A percentile compares a stretch with the other conserved stretches of the same genome.
Conservation (phyloP, 2,797 vertebrate genomes). For the Sebastiscus tertius region DNA sequence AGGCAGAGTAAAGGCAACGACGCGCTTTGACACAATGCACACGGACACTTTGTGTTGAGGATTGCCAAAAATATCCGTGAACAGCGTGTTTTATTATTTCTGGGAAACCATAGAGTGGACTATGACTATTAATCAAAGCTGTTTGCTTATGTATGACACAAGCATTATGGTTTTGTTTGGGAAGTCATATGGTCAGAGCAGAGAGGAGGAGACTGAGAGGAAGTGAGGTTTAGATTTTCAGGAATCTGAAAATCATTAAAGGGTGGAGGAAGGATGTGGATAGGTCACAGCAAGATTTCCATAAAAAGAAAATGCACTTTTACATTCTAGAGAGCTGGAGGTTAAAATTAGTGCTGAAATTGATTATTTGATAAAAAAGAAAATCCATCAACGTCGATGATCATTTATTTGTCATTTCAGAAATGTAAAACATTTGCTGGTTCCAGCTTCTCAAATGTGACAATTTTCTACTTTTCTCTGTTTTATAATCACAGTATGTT, state of each 20-base stretch:
- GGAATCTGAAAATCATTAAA: conserved; percentile 23
- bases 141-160: background rate
- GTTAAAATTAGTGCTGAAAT: background rate
- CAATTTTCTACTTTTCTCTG: background rate
- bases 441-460: background rate
- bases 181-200: background rate
- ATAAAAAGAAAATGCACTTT: background rate
- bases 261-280: conserved; percentile 4
- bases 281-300: conserved; percentile 3
- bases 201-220: conserved; percentile 11
- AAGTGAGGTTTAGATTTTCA: conserved; percentile 10
- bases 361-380: background rate
- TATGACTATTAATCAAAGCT: background rate
- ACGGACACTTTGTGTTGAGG: conserved; percentile 16
- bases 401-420: background rate
- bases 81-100: conserved; percentile 9
- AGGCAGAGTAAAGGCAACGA: conserved; percentile 49
- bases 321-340: background rate
- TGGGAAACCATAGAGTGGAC: background rate
- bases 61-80: conserved; percentile 1
- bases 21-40: conserved; percentile 52
- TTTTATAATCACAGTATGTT: background rate
- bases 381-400: background rate
- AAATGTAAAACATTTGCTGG: background rate
- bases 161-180: background rate